Conservation (phyloP, 2,797 vertebrate genomes). For the Leontopithecus rosalia region DNA sequence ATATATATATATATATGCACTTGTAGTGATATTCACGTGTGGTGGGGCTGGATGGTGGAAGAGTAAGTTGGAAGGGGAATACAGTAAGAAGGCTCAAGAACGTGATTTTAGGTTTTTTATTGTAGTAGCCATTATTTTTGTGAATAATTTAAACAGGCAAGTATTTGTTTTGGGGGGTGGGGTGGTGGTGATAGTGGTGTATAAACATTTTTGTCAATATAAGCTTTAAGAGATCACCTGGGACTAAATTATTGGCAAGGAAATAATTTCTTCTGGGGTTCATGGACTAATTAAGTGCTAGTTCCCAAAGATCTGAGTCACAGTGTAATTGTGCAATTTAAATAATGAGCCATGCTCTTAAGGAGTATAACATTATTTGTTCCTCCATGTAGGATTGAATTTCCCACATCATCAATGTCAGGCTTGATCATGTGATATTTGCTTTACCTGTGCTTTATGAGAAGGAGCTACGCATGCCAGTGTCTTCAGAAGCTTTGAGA, state of each 20-base stretch:
- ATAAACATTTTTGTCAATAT: background rate
- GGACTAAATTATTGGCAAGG: background rate
- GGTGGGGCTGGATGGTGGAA: background rate
- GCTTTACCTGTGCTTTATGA: background rate
- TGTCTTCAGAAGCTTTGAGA: background rate
- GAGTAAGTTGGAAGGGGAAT: background rate
- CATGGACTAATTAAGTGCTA: background rate
- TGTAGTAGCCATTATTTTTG: background rate
- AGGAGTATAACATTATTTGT: background rate
- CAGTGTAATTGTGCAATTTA: background rate
- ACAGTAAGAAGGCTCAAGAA: background rate
- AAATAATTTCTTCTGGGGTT: background rate
- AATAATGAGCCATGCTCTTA: background rate
- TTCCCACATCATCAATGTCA: background rate
- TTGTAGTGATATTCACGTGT: background rate
- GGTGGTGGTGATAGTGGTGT: background rate
- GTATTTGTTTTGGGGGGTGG: background rate
- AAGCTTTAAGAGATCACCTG: background rate
- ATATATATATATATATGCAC: background rate
- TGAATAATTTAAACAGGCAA: background rate
- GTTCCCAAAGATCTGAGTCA: background rate
- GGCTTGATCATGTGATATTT: fast-evolving
- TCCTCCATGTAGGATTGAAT: too few species aligned
- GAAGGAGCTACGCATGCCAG: background rate
- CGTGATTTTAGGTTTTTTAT: background rate